These are phyloP conservation scores for Drosophila stalkeri DNA, from an alignment of 2,888 invertebrate species.

Conservation along the genomic window DNA sequence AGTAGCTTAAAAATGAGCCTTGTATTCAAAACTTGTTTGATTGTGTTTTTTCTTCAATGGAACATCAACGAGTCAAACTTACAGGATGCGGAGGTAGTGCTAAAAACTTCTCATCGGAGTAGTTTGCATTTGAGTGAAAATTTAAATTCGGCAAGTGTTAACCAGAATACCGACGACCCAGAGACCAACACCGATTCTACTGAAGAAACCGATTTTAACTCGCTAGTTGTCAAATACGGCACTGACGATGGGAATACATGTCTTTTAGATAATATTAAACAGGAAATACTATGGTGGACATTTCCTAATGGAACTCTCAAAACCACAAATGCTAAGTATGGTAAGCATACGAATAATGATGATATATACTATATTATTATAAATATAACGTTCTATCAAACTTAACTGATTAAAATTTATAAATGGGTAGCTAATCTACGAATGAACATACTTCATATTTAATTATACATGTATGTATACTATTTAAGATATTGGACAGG, in stretches of 20 bases:
- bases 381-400: neutral
- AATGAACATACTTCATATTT: neutral
- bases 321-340: slow-evolving; percentile 20
- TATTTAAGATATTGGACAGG: neutral
- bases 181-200: slow-evolving; percentile 10
- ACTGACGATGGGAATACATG: slow-evolving; percentile 65
- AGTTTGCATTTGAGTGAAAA: neutral
- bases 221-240: slow-evolving; percentile 58
- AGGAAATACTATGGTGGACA: slow-evolving; percentile 75
- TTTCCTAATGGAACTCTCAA: slow-evolving; percentile 77
- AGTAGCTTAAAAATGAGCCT: slow-evolving; percentile 41
- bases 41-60: slow-evolving; percentile 54
- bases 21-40: slow-evolving; percentile 36
- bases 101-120: neutral
- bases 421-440: slow-evolving; percentile 9
- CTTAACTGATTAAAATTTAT: slow-evolving; percentile 4
- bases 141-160: slow-evolving; percentile 1
- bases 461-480: neutral
- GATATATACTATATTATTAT: neutral
- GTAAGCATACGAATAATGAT: slow-evolving; percentile 35
- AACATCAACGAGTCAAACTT: slow-evolving; percentile 23
- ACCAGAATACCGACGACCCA: slow-evolving; percentile 16
- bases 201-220: slow-evolving; percentile 48
- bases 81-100: neutral
- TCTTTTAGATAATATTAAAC: slow-evolving; percentile 75